phyloP scores from a whole-genome alignment of 1,140 invertebrate genomes.

The Penaeus japonicus region DNA sequence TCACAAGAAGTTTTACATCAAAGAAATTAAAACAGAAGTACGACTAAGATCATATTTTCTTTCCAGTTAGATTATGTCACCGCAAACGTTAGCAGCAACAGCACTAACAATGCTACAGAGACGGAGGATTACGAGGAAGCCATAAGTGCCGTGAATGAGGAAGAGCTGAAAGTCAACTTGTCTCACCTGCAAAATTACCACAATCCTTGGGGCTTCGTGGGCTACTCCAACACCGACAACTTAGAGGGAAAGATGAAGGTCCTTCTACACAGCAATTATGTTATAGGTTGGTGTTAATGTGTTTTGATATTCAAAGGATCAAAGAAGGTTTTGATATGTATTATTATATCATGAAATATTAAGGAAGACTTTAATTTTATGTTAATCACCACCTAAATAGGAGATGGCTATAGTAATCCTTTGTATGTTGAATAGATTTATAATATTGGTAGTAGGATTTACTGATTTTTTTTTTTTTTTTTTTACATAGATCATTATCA shows the following conservation, averaged over 20 bases:
- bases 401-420: too few relatives aligned
- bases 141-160: neutral
- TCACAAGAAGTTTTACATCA: too few relatives aligned
- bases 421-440: too few relatives aligned
- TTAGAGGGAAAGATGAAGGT: constrained; percentile 21
- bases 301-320: neutral
- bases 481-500: too few relatives aligned
- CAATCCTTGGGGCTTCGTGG: constrained; percentile 1
- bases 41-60: too few relatives aligned
- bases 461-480: too few relatives aligned
- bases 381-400: too few relatives aligned
- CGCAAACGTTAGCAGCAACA: neutral
- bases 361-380: too few relatives aligned
- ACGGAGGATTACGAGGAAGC: neutral
- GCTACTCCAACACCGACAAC: neutral
- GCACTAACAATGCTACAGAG: neutral
- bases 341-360: too few relatives aligned
- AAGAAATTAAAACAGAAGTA: too few relatives aligned
- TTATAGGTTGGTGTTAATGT: constrained; percentile 19
- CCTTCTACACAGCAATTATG: constrained; percentile 26
- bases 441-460: too few relatives aligned
- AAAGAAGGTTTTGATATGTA: too few relatives aligned
- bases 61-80: neutral
- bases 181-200: constrained; percentile 6
- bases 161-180: neutral